Conservation (phyloP, 2,888 invertebrate genomes). For the Endomychus coccineus region DNA sequence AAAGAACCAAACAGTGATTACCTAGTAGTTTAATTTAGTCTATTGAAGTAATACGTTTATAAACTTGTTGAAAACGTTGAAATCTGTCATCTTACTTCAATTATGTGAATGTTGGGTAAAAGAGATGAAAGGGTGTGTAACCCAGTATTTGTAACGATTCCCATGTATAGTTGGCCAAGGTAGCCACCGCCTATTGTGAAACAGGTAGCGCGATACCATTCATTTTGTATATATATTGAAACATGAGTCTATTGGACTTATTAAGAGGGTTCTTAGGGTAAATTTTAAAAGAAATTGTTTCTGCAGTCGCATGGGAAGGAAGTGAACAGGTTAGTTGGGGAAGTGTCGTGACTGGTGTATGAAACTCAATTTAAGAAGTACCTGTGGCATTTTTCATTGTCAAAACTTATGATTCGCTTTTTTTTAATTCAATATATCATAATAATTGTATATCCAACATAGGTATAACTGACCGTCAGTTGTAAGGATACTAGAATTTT, state of each 20-base stretch:
- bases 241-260: slow-evolving; percentile 1
- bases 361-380: too few species aligned
- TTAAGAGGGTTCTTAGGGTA: neutral
- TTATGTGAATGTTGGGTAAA: slow-evolving; percentile 15
- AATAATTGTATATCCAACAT: too few species aligned
- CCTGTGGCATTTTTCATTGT: too few species aligned
- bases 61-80: neutral
- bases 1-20: too few species aligned
- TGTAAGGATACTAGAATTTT: too few species aligned
- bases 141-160: slow-evolving; percentile 17
- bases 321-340: slow-evolving; percentile 13
- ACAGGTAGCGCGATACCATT: too few species aligned
- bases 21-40: too few species aligned
- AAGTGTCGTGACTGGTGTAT: neutral
- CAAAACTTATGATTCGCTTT: too few species aligned
- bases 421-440: too few species aligned
- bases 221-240: too few species aligned
- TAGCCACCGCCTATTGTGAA: slow-evolving; percentile 9
- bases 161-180: slow-evolving; percentile 12
- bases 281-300: slow-evolving; percentile 8
- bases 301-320: slow-evolving; percentile 16
- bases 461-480: too few species aligned
- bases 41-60: too few species aligned
- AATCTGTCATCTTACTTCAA: slow-evolving; percentile 10
- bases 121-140: slow-evolving; percentile 16